A percentile compares a stretch with the other conserved stretches of the same genome.
Conservation (phyloP, 2,113 vertebrate species). For the Poeciliopsis retropinna region DNA sequence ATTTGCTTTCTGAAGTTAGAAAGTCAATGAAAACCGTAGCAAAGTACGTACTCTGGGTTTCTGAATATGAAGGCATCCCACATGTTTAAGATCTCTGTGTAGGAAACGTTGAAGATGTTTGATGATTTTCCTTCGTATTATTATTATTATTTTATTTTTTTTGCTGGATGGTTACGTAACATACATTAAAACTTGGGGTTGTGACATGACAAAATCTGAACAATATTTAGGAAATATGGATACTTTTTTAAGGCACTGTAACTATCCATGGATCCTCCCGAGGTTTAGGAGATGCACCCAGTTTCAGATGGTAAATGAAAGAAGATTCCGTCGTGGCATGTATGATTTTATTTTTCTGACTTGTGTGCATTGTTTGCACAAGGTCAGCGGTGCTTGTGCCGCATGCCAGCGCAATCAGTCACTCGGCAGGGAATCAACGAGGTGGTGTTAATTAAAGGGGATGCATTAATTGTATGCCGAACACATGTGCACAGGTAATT, state of each 20-base stretch:
- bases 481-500: constrained; percentile 80
- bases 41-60: too few relatives aligned
- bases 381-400: neutral
- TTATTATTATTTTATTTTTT: too few relatives aligned
- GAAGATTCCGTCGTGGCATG: neutral
- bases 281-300: neutral
- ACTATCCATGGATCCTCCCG: neutral
- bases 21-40: too few relatives aligned
- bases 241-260: neutral
- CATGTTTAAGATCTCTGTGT: too few relatives aligned
- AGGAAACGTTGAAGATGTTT: too few relatives aligned
- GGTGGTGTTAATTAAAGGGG: constrained; percentile 77
- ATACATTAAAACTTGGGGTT: too few relatives aligned
- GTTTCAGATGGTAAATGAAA: neutral
- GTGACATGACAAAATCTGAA: too few relatives aligned
- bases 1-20: too few relatives aligned
- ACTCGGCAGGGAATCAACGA: constrained; percentile 61
- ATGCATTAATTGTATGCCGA: constrained; percentile 74
- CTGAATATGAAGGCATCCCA: too few relatives aligned
- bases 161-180: too few relatives aligned
- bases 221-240: too few relatives aligned
- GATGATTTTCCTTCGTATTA: too few relatives aligned
- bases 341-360: neutral
- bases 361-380: constrained; percentile 7
- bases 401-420: constrained; percentile 61